phyloP scores from a whole-genome alignment of 2,797 vertebrate genomes.

The Phrynocephalus forsythii region DNA sequence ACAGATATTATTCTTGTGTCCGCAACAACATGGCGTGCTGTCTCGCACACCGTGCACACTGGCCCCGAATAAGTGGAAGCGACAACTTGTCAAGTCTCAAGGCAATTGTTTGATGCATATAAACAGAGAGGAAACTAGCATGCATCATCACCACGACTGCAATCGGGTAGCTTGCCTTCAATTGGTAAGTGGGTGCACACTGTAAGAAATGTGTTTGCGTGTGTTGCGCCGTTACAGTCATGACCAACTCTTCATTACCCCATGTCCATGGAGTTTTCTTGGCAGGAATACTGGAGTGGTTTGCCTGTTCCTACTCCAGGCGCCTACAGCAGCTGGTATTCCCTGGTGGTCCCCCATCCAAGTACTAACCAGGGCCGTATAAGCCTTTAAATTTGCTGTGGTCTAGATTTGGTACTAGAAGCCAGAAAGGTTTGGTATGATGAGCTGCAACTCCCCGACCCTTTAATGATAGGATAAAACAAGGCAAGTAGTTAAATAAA shows the following conservation, averaged over 20 bases:
- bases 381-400: not conserved
- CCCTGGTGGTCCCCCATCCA: too few species aligned
- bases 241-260: too few species aligned
- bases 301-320: too few species aligned
- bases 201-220: not conserved
- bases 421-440: not conserved
- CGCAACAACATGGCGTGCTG: constrained; percentile 52
- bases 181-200: constrained; percentile 5
- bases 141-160: constrained; percentile 32
- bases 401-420: not conserved
- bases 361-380: too few species aligned
- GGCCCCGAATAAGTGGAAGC: constrained; percentile 62
- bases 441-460: not conserved
- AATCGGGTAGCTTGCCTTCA: constrained; percentile 40
- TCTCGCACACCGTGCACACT: constrained; percentile 63
- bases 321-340: too few species aligned
- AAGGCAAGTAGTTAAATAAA: not conserved
- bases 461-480: not conserved
- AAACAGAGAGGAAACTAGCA: constrained; percentile 60
- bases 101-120: constrained; percentile 58
- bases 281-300: too few species aligned
- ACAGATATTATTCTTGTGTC: constrained; percentile 63
- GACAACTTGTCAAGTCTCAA: constrained; percentile 66
- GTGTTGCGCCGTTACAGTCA: too few species aligned
- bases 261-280: too few species aligned